phyloP scores from a whole-genome alignment of 2,888 invertebrate genomes.

The Drosophila histrio region DNA sequence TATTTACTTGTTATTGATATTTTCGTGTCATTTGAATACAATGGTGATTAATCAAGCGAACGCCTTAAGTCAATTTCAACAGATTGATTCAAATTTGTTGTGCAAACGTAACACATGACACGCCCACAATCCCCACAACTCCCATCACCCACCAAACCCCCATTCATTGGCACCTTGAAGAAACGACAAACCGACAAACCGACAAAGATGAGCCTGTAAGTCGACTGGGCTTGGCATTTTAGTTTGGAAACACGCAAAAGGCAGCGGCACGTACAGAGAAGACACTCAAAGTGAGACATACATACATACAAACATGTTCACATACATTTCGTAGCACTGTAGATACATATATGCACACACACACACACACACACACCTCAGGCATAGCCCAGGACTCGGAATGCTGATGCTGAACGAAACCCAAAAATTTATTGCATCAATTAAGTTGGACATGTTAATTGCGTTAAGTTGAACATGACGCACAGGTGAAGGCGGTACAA shows the following conservation, averaged over 20 bases:
- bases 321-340: neutral
- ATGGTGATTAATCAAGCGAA: constrained; percentile 72
- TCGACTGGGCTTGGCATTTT: constrained; percentile 38
- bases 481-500: constrained; percentile 51
- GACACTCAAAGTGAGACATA: constrained; percentile 37
- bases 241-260: constrained; percentile 72
- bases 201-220: neutral
- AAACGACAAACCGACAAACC: neutral
- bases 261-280: constrained; percentile 63
- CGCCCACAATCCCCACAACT: too few species aligned
- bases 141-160: neutral
- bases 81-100: constrained; percentile 79
- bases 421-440: constrained; percentile 81
- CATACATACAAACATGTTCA: constrained; percentile 4
- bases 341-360: constrained; percentile 3
- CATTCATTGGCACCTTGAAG: neutral
- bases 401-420: constrained; percentile 19
- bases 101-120: constrained; percentile 57
- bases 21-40: constrained; percentile 33
- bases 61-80: constrained; percentile 78
- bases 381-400: constrained; percentile 3
- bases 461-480: constrained; percentile 80
- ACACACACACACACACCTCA: constrained; percentile 9
- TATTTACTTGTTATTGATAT: constrained; percentile 15
- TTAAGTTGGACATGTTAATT: constrained; percentile 81